Base-by-base conservation (phyloP, 92 coral and sea anemone species). In the Virgularia gustaviana region DNA sequence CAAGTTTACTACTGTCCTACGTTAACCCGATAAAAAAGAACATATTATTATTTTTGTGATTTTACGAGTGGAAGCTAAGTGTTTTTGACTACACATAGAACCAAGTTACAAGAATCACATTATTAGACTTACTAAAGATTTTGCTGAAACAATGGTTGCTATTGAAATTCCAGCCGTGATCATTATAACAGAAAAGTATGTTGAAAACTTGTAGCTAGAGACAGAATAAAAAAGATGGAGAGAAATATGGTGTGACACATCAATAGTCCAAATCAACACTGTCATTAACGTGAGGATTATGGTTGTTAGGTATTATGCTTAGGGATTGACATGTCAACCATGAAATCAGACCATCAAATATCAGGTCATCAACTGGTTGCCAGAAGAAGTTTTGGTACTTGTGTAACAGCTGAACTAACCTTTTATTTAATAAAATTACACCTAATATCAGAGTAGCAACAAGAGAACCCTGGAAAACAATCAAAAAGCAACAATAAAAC, bases 401-500 rank as follows among this genome's bases (percentile, higher is more conserved):
- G 1, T 11, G 6, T 12, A 8, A 16, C 24, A 55, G 18, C 32
- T 0, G 1, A 12, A 63, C 33, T 49, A 60, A 91, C 97, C 97
- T 88, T 68, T 83, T 86, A 27, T 91, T 75, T 45, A 88, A 78
- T 41, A 91, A 81, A 36, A 91, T 79, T 56, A 89, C 85, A 27
- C 97, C 97, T 68, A 91, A 81, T 42, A 87, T 65, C 22, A 91
- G 57, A 73, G 85, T 89, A n/a, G 97, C 87, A 19, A 89, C 96
- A 27, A 91, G 37, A 5, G 97, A 91, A 3, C 97, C 97, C 97
- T 91, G 71, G 9, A 18, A 11, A 47, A 19, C n/a, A n/a, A n/a
- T n/a, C n/a, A n/a, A n/a, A n/a, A n/a, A n/a, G n/a, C n/a, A n/a
- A n/a, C n/a, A n/a, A n/a, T n/a, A n/a, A n/a, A n/a, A n/a, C n/a